phyloP scores from a whole-genome alignment of 2,797 vertebrate genomes.

The Meda fulgida region DNA sequence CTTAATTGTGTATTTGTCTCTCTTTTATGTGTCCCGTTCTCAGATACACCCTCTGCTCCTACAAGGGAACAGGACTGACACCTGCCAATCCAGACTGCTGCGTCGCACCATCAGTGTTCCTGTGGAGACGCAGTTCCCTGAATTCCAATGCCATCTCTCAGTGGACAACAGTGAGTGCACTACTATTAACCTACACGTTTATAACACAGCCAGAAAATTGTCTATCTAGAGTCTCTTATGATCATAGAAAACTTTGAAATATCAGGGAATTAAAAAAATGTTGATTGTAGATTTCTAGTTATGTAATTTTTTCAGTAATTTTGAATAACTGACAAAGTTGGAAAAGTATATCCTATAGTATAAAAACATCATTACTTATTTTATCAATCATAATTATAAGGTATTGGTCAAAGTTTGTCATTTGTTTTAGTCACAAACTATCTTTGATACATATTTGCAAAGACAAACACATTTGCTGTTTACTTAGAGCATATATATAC shows the following conservation, averaged over 20 bases:
- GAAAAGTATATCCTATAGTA: background rate
- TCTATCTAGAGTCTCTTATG: background rate
- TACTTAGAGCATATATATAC: background rate
- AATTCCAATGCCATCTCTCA: slow-evolving; percentile 74
- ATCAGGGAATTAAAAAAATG: background rate
- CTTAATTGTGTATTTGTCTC: background rate
- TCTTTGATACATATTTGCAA: background rate
- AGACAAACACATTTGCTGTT: background rate
- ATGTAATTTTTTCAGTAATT: background rate
- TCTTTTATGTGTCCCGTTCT: slow-evolving; percentile 20
- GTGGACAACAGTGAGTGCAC: slow-evolving; percentile 76
- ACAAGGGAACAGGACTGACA: slow-evolving; percentile 70
- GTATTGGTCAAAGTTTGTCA: background rate
- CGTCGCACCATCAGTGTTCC: slow-evolving; percentile 85
- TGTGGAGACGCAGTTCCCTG: slow-evolving; percentile 79
- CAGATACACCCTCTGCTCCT: slow-evolving; percentile 66
- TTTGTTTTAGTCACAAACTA: background rate
- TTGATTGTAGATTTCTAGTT: background rate
- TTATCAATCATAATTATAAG: background rate
- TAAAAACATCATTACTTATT: background rate
- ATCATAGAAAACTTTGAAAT: background rate
- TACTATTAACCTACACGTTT: background rate
- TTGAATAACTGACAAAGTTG: background rate
- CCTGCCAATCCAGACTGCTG: slow-evolving; percentile 75
- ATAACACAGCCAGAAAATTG: background rate